Base-by-base conservation (phyloP, 1,140 invertebrate genomes). In the Psilanteris sp. region DNA sequence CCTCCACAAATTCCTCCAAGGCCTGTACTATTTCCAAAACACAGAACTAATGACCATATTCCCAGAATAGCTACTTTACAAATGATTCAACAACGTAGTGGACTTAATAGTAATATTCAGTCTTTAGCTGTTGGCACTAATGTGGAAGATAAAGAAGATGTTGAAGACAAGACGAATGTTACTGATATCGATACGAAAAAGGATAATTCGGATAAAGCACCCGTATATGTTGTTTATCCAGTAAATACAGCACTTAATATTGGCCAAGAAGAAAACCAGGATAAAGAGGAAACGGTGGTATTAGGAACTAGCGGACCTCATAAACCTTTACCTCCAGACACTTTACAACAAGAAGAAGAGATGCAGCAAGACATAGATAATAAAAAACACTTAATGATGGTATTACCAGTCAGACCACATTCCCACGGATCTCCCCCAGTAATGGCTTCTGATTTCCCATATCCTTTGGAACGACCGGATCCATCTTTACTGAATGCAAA, bases 151-250 rank as follows among this genome's bases (percentile, higher is more conserved):
- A 71, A 75, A 3, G 66, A 67, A 0, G 34, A 62, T 3, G 44
- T 22, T 4, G 70, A 79, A 1, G 44, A 75, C 0, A 48, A 55
- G 10, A 46, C 5, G 2, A 67, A 72, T 0, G n/a, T 37, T 4
- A 62, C 48, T 4, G 79, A 81, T 27, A 11, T 39, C 0, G 78
- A 82, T 3, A 64, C 43, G 3, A 83, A 83, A 29, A 79, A 77
- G 6, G 73, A 77, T 3, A 26, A 32, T 4, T 6, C 7, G 2
- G 64, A 74, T 1, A 87, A 89, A 8, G 88, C 80, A 10, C 88
- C 90, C 0, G 89, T 91, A 3, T 93, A 92, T 72, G 90, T 93
- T 0, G 92, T 93, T 0, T 93, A 93, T 75, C 92, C 92, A 1
- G 88, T 90, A 0, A 91, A 91, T 31, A 86, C 79, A 34, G 64